These are phyloP conservation scores for Pan troglodytes DNA, from an alignment of 2,113 vertebrate species.

Conservation along the genomic window NHGRI_mPanTro3-v2.1_pri NC_072402.2:165876501-165877000, in stretches of 20 bases:
- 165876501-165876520: not conserved
- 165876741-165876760: slow-evolving; percentile 26
- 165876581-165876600: not conserved
- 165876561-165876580: not conserved
- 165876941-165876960: slow-evolving; percentile 42
- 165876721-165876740: slow-evolving; percentile 51
- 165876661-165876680: slow-evolving; percentile 13
- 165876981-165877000: not conserved
- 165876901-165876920: slow-evolving; percentile 69
- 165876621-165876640: slow-evolving; percentile 29
- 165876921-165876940: slow-evolving; percentile 59
- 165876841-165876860: slow-evolving; percentile 67
- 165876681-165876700: not conserved
- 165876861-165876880: slow-evolving; percentile 72
- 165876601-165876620: not conserved
- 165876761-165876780: slow-evolving; percentile 12
- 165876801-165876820: slow-evolving; percentile 59
- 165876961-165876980: slow-evolving; percentile 3
- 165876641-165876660: not conserved
- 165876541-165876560: not conserved
- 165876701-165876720: slow-evolving; percentile 26
- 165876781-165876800: slow-evolving; percentile 36
- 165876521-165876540: not conserved
- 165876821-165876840: slow-evolving; percentile 62
- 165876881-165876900: slow-evolving; percentile 72